Base-by-base conservation (phyloP, 2,888 invertebrate species). In the Cerastoderma edule region DNA sequence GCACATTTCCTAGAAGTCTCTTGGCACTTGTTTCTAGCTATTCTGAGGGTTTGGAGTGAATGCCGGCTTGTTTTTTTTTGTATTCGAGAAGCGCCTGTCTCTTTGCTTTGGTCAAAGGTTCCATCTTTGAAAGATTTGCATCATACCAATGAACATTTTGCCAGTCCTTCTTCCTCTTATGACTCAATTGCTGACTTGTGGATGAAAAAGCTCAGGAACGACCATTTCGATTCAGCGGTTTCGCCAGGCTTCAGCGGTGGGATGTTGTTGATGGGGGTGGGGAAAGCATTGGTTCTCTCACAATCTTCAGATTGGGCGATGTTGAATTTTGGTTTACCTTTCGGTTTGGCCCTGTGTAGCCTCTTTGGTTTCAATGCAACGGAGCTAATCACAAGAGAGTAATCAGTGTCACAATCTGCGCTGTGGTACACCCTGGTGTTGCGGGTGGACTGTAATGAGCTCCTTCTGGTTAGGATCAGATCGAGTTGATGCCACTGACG, bases 401-500 rank as follows among this genome's bases (percentile, higher is more conserved):
- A 35, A 22, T 60, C 35, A 8, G 32, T 60, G 8, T 60, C 33
- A n/a, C 33, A 60, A 35, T 60, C 33, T 33, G 35, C 60, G 22
- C 60, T 60, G 33, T 60, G 33, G 32, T 60, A 60, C 19, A 35
- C 28, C 13, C 56, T 24, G 13, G 56, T 56, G 56, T 10, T 56
- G 13, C 16, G 60, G 46, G 46, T 5, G 46, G 10, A 5, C n/a
- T 39, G 13, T 16, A 64, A 28, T 3, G 16, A 16, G 10, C 13
- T 64, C 2, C 39, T 4, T 46, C 46, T 64, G 19, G 64, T 64
- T 6, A 64, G 4, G 39, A 64, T 44, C 13, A 64, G 64, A 46
- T 64, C 64, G 2, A 64, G 64, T 35, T 64, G 64, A 46, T 73
- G 63, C 73, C 68, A 63, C 10, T 44, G 27, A 0, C 44, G 19